These are phyloP conservation scores for Diarsia mendica DNA, from an alignment of 2,888 invertebrate genomes.

Conservation along the genomic window DNA sequence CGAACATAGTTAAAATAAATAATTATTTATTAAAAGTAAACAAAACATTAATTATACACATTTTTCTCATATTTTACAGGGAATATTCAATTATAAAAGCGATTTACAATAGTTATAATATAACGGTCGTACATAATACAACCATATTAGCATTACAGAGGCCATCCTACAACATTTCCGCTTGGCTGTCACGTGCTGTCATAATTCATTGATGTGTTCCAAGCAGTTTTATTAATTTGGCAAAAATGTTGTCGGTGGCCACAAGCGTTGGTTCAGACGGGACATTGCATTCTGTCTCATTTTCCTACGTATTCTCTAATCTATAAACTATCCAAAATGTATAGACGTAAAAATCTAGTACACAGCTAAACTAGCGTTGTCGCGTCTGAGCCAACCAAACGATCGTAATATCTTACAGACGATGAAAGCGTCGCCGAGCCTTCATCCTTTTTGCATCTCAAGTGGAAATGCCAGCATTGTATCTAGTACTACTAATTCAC, in stretches of 20 bases:
- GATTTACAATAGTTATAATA: constrained; percentile 76
- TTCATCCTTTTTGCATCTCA: constrained; percentile 35
- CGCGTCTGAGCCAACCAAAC: constrained; percentile 33
- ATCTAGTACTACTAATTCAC: constrained; percentile 45
- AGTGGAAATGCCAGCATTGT: constrained; percentile 43
- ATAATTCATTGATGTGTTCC: constrained; percentile 12
- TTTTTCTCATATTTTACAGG: constrained; percentile 77
- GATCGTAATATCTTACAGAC: constrained; percentile 49
- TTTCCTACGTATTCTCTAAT: constrained; percentile 34
- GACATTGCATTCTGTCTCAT: constrained; percentile 39
- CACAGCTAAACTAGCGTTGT: constrained; percentile 13
- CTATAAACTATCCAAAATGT: constrained; percentile 41
- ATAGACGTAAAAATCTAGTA: constrained; percentile 33
- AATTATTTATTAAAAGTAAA: constrained; percentile 79
- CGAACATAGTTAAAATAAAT: constrained; percentile 83
- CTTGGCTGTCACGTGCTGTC: background rate
- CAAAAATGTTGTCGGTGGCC: constrained; percentile 45
- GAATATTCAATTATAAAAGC: constrained; percentile 71
- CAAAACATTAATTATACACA: constrained; percentile 79
- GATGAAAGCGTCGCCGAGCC: constrained; percentile 15
- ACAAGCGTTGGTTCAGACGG: constrained; percentile 28
- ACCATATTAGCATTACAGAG: constrained; percentile 61
- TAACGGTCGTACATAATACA: constrained; percentile 70
- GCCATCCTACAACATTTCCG: constrained; percentile 33
- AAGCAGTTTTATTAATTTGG: constrained; percentile 15